Conservation (phyloP, 1,140 invertebrate genomes). For the Heliconius hewitsoni region DNA sequence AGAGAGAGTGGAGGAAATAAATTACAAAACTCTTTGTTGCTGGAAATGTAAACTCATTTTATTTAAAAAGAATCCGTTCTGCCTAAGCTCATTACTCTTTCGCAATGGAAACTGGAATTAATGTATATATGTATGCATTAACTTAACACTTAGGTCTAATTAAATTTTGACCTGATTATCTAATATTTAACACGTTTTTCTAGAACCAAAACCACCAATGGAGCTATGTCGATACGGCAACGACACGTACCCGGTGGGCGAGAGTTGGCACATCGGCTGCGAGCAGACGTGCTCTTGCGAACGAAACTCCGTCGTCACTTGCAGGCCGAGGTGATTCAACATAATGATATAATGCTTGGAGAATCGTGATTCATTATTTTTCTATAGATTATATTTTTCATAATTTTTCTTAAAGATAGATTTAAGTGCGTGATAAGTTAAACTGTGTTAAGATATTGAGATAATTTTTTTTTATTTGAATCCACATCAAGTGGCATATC, state of each 20-base stretch:
- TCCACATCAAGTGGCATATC: no score
- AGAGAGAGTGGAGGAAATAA: no score
- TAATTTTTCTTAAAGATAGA: background rate
- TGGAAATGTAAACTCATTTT: no score
- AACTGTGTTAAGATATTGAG: no score
- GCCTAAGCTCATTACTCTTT: no score
- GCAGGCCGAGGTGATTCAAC: conserved; percentile 83
- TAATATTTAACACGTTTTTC: conserved; percentile 14
- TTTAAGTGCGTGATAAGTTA: no score
- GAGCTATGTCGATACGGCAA: conserved; percentile 90
- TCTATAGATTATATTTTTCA: no score
- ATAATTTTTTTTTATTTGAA: no score
- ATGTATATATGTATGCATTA: background rate
- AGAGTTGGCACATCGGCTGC: conserved; percentile 90
- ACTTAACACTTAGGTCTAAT: background rate
- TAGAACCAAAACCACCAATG: conserved; percentile 62
- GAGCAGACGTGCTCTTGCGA: conserved; percentile 89
- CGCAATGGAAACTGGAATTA: no score
- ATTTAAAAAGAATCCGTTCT: no score
- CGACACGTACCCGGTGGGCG: conserved; percentile 86
- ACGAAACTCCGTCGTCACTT: conserved; percentile 86
- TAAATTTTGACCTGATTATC: background rate
- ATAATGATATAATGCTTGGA: background rate
- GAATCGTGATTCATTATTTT: background rate
- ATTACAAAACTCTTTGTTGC: no score